phyloP scores from a whole-genome alignment of 2,113 vertebrate species.

The Antechinus stuartii region DNA sequence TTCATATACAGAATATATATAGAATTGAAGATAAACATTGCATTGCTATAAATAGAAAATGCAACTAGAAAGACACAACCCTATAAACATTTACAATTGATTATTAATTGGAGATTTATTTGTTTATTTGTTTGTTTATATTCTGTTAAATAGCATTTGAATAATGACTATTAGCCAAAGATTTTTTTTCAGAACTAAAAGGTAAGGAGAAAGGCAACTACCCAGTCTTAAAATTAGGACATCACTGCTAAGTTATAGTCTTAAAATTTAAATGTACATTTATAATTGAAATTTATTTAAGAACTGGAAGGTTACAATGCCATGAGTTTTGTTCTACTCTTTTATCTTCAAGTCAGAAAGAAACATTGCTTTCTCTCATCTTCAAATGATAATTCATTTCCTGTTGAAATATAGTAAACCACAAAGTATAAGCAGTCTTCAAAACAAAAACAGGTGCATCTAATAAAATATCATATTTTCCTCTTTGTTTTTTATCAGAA shows the following conservation, averaged over 20 bases:
- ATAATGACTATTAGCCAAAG: constrained; percentile 59
- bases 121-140: not conserved
- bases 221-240: constrained; percentile 57
- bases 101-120: constrained; percentile 52
- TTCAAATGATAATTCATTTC: constrained; percentile 40
- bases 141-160: constrained; percentile 66
- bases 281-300: constrained; percentile 1
- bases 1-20: constrained; percentile 10
- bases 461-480: constrained; percentile 13
- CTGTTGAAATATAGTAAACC: constrained; percentile 38
- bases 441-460: not conserved
- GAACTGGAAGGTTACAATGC: constrained; percentile 30
- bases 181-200: constrained; percentile 43
- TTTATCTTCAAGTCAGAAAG: constrained; percentile 45
- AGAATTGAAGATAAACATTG: constrained; percentile 49
- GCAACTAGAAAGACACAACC: constrained; percentile 36
- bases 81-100: constrained; percentile 50
- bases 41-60: constrained; percentile 46
- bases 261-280: constrained; percentile 45
- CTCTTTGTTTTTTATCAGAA: constrained; percentile 3
- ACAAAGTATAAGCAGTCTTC: not conserved
- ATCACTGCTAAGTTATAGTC: constrained; percentile 57
- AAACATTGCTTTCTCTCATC: constrained; percentile 1
- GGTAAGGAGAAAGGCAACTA: constrained; percentile 57
- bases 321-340: constrained; percentile 34